Evolutionary conservation across 37 sponge, comb jelly and placozoan genomes (phyloP), one percentile per base, ranked within the genome.

Genomic region (Chondrosia reniformis): DNA sequence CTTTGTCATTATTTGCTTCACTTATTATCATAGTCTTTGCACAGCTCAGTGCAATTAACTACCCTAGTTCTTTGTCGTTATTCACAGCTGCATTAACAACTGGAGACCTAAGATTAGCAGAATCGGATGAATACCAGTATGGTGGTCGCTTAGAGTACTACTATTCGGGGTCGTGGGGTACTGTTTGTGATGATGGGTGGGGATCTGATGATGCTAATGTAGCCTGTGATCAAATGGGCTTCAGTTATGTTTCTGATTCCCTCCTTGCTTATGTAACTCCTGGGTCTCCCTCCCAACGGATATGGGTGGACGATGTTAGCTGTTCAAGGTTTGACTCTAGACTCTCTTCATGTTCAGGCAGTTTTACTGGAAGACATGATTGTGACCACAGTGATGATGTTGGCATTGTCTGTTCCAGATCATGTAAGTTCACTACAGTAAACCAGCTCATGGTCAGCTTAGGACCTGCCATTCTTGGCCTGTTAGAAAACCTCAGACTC

Each of bases 161-260:
- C 36, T 21, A 34, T 24, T n/a, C 17, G 2, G 44, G 72, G 22
- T 21, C 17, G 42, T 69, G 72, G 72, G 72, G 72, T 9, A 69
- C 72, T 9, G 72, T 69, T n/a, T 69, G 72, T 69, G 43, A 69
- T 39, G 43, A 69, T 40, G 41, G 72, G 39, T 69, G 72, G 72
- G 72, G 43, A 2, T 1, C 32, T 34, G 4, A 13, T 34, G 72
- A 69, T 21, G 72, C 72, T 2, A 39, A 36, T 38, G 72, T 69
- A 17, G 72, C 72, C 24, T 69, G 72, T 34, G 42, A 25, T 22
- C 72, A 69, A 34, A 40, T 69, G 72, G 72, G 72, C 24, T 69
- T 69, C 42, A 44, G 8, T 4, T 41, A 44, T 37, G 72, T 34
- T 24, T 25, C 21, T 40, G 72, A 38, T 24, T 43, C 44, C 24